Evolutionary conservation across 1,140 invertebrate species (phyloP).

Genomic region (Battus philenor): DNA sequence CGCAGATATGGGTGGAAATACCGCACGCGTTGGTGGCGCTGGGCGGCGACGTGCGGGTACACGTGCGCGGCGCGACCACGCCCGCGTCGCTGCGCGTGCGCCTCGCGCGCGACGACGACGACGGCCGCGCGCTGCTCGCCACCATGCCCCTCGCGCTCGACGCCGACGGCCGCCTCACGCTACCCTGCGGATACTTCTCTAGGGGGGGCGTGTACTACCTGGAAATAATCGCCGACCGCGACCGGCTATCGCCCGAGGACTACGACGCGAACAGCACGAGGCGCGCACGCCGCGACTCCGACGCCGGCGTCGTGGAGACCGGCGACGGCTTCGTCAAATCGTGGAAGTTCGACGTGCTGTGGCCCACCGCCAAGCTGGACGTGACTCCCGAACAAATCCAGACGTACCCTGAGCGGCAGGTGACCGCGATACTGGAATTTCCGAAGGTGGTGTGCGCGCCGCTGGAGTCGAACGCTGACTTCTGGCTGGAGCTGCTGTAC

Average conservation of each 20-base stretch:
- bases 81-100: conserved; percentile 46
- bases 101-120: conserved; percentile 72
- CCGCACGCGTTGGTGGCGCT: conserved; percentile 79
- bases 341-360: conserved; percentile 84
- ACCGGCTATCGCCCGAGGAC: conserved; percentile 64
- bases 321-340: conserved; percentile 68
- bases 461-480: conserved; percentile 80
- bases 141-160: conserved; percentile 79
- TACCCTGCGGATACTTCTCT: conserved; percentile 83
- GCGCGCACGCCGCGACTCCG: conserved; percentile 41
- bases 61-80: conserved; percentile 63
- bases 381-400: conserved; percentile 83
- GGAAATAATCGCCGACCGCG: conserved; percentile 58
- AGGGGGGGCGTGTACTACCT: conserved; percentile 78
- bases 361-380: conserved; percentile 83
- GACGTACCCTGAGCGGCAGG: conserved; percentile 85
- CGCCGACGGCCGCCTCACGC: conserved; percentile 70
- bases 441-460: conserved; percentile 81
- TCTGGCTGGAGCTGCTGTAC: conserved; percentile 85
- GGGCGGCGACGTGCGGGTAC: conserved; percentile 80
- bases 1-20: conserved; percentile 74
- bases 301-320: conserved; percentile 55
- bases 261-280: conserved; percentile 38
- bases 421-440: conserved; percentile 84
- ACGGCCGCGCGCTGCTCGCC: conserved; percentile 79